Evolutionary conservation across 2,888 invertebrate species (phyloP).

Genomic region (Camponotus fellah): DNA sequence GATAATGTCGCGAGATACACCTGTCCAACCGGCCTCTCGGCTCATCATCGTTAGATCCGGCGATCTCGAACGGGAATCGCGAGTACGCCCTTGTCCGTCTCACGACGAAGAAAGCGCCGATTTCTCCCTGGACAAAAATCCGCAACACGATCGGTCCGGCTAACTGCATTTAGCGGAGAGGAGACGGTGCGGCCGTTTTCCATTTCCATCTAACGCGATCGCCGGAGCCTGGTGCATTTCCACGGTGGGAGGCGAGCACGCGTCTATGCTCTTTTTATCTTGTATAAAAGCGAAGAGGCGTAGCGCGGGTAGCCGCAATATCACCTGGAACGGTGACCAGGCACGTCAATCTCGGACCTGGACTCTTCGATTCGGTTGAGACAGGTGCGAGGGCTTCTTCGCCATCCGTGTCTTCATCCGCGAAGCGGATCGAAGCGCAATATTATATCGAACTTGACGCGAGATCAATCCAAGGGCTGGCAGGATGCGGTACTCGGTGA

Average conservation of each 20-base stretch:
- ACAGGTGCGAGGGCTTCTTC: conserved; percentile 9
- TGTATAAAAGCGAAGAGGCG: conserved; percentile 81
- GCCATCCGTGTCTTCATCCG: neutral
- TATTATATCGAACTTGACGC: neutral
- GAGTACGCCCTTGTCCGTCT: conserved; percentile 13
- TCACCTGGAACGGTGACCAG: conserved; percentile 74
- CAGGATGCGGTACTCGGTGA: conserved; percentile 72
- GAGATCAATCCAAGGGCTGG: conserved; percentile 10
- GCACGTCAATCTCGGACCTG: neutral
- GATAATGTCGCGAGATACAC: neutral
- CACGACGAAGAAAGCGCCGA: conserved; percentile 73
- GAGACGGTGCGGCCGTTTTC: conserved; percentile 46
- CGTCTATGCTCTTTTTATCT: conserved; percentile 79
- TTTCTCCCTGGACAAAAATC: conserved; percentile 74
- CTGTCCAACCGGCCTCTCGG: neutral
- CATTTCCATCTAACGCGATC: conserved; percentile 30
- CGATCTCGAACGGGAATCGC: neutral
- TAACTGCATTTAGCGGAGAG: conserved; percentile 20
- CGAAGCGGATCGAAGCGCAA: neutral
- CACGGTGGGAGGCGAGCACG: conserved; percentile 69
- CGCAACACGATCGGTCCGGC: neutral
- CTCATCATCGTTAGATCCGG: conserved; percentile 25
- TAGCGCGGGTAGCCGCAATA: conserved; percentile 76
- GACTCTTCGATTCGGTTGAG: neutral
- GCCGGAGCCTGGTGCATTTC: conserved; percentile 21